phyloP scores from a whole-genome alignment of 2,888 invertebrate species.

The Helleia helle region DNA sequence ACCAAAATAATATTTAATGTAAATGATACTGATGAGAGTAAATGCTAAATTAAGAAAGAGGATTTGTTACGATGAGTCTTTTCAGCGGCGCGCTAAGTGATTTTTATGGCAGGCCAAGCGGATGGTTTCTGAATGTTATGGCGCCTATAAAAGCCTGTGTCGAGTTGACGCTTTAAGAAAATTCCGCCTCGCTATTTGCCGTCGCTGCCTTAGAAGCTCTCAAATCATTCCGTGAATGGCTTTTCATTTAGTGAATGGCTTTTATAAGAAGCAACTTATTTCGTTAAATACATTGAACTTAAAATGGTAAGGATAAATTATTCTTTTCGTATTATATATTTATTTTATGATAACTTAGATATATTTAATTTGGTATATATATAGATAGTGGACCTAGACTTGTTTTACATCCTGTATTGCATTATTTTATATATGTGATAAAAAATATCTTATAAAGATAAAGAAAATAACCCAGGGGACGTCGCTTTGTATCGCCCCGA shows the following conservation, averaged over 20 bases:
- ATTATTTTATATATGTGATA: no score
- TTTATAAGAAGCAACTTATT: conserved; percentile 38
- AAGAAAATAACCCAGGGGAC: no score
- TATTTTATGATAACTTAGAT: no score
- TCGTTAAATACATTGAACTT: conserved; percentile 34
- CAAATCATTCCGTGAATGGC: conserved; percentile 39
- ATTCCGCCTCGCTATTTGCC: conserved; percentile 33
- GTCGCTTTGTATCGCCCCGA: no score
- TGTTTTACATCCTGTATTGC: no score
- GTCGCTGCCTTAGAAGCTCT: conserved; percentile 42
- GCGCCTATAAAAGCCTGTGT: conserved; percentile 57
- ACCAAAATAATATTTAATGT: no score
- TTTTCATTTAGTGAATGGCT: conserved; percentile 52
- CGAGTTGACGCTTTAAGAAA: conserved; percentile 61
- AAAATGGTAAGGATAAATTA: conserved; percentile 42
- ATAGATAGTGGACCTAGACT: no score
- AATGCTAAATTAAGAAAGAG: conserved; percentile 2
- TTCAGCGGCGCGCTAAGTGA: conserved; percentile 35
- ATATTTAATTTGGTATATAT: no score
- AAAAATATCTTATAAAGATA: no score
- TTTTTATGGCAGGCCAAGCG: conserved; percentile 53
- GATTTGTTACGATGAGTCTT: conserved; percentile 9
- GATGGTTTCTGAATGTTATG: conserved; percentile 59
- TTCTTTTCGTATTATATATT: neutral
- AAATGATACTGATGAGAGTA: neutral